Evolutionary conservation across 2,888 invertebrate genomes (phyloP), one percentile per base, ranked within the genome.

Genomic region (Lasioglossum malachurum): DNA sequence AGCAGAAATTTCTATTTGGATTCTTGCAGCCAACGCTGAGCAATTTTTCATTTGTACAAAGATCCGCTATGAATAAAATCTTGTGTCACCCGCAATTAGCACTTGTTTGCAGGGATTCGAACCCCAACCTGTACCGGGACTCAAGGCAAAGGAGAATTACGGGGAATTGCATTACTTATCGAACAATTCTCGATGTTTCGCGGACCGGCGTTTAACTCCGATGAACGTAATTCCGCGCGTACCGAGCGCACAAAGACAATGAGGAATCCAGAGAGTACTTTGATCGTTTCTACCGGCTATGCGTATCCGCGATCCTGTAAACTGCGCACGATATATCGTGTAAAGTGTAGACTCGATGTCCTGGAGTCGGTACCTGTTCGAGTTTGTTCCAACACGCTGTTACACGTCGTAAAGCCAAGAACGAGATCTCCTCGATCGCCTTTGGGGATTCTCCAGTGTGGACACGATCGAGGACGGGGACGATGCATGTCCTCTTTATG

Each of bases 391-490:
- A 14, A 16, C 27, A 60, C 27, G 60, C 60, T 16, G 60, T 27
- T 60, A 60, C 60, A 16, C 60, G 60, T 60, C 60, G 60, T 60
- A 60, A 60, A 60, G 27, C 27, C 60, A 27, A 31, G 60, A 60
- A 60, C 60, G 27, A 60, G 60, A 60, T 27, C 60, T 27, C 27
- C 27, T 27, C 4, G 60, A 60, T 60, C 60, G 60, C 60, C 60
- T 60, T 60, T 60, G 60, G 60, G 60, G 60, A 60, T 60, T 60
- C 27, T 27, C 38, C 57, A 75, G 75, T 31, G 75, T 46, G 75
- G 83, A 86, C 83, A 88, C 88, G 85, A 83, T 81, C 64, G 83
- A 76, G 46, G 38, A 38, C 10, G n/a, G 10, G 53, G 53, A 53
- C 53, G 53, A 57, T 53, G 53, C 53, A 49, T 60, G 80, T 71